Conservation (phyloP, 2,888 invertebrate genomes). For the Spilarctia lutea region DNA sequence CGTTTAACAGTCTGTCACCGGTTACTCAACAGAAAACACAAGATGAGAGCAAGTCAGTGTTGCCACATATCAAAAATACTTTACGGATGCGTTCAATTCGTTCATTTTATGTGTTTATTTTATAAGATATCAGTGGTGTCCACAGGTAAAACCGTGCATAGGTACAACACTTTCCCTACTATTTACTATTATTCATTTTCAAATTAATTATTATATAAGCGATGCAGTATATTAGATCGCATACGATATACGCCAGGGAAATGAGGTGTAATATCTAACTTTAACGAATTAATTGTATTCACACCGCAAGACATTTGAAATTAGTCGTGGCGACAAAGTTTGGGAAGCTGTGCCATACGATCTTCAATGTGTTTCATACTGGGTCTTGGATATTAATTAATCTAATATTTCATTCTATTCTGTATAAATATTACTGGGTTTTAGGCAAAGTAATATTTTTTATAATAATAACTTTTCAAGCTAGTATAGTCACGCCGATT, state of each 20-base stretch:
- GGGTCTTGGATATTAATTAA: slow-evolving; percentile 5
- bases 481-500: too few relatives aligned
- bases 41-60: too few relatives aligned
- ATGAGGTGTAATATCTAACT: slow-evolving; percentile 18
- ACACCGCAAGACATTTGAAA: slow-evolving; percentile 7
- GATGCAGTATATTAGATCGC: neutral
- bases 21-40: too few relatives aligned
- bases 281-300: slow-evolving; percentile 19
- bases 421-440: neutral
- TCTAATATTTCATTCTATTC: neutral
- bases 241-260: slow-evolving; percentile 5
- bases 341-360: neutral
- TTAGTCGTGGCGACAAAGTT: slow-evolving; percentile 13
- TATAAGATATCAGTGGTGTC: too few relatives aligned
- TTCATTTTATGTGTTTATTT: too few relatives aligned
- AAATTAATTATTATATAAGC: neutral
- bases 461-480: too few relatives aligned
- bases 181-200: neutral
- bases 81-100: too few relatives aligned
- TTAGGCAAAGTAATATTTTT: too few relatives aligned
- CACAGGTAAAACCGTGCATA: too few relatives aligned
- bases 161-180: too few relatives aligned
- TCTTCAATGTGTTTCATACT: neutral
- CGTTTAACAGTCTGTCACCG: too few relatives aligned
- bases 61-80: too few relatives aligned